Conservation (phyloP, 2,888 invertebrate genomes). For the Platypus cylindrus region DNA sequence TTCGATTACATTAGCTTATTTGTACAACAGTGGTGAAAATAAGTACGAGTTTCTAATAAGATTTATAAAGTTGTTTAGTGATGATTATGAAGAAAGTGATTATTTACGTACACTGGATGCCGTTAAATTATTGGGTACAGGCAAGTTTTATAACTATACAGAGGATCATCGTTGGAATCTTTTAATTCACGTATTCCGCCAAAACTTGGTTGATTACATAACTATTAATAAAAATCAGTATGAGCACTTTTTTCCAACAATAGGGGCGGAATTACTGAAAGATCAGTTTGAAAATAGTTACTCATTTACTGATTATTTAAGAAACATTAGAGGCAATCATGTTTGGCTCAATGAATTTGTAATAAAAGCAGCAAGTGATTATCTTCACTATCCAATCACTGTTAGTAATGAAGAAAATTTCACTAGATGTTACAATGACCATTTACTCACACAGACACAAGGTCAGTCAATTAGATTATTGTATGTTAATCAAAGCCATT, state of each 20-base stretch:
- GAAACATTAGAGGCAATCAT: neutral
- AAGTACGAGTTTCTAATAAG: constrained; percentile 1
- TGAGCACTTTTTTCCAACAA: constrained; percentile 1
- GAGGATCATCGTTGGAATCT: neutral
- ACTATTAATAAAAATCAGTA: neutral
- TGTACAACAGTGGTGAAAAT: neutral
- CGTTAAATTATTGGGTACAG: no score
- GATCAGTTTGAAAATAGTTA: constrained; percentile 1
- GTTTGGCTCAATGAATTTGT: constrained; percentile 1
- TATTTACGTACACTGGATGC: no score
- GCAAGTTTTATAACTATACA: no score
- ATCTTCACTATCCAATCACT: constrained; percentile 1
- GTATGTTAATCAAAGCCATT: constrained; percentile 1
- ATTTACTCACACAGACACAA: no score
- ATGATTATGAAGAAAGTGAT: no score
- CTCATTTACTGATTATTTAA: neutral
- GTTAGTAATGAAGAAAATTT: neutral
- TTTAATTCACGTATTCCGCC: neutral
- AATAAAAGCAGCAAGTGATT: constrained; percentile 4
- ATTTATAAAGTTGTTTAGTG: neutral
- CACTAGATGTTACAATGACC: neutral
- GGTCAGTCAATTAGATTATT: neutral
- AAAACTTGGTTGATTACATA: constrained; percentile 1
- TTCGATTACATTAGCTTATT: constrained; percentile 2
- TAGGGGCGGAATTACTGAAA: neutral